Percentiles rank a stretch among this genome's conserved stretches.
These are phyloP conservation scores for Hydropsyche tenuis DNA, from an alignment of 1,140 invertebrate species.

Conservation along the genomic window DNA sequence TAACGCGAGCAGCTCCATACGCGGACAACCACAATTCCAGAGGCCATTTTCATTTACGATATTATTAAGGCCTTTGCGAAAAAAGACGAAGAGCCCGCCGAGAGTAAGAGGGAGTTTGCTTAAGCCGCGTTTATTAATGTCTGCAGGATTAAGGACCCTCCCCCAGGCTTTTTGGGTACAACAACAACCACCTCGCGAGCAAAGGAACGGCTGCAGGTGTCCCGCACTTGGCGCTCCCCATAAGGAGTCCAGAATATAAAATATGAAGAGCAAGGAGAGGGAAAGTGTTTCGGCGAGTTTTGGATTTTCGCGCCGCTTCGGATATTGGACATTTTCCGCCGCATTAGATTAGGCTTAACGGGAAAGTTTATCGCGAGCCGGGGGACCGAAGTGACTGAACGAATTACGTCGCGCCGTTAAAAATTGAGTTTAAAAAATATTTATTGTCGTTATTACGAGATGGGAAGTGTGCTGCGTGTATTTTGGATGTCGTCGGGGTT, in stretches of 20 bases:
- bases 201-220: no score
- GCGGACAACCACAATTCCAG: conserved; percentile 8
- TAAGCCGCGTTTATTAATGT: conserved; percentile 50
- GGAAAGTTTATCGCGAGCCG: not conserved
- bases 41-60: conserved; percentile 47
- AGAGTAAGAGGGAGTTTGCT: conserved; percentile 23
- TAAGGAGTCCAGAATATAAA: not conserved
- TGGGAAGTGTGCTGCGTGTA: no score
- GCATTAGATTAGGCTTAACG: conserved; percentile 1
- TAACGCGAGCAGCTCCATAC: no score
- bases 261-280: not conserved
- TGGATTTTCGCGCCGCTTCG: not conserved
- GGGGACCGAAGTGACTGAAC: no score
- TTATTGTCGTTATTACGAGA: not conserved
- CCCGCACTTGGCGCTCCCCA: conserved; percentile 13
- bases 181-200: no score
- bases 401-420: no score
- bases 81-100: not conserved
- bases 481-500: no score
- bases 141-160: conserved; percentile 45
- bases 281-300: conserved; percentile 4
- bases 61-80: conserved; percentile 40
- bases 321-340: conserved; percentile 1
- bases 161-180: not conserved
- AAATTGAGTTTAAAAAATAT: not conserved